These are phyloP conservation scores for Thysanoteuthis rhombus DNA, from an alignment of 2,888 invertebrate genomes.

Conservation along the genomic window DNA sequence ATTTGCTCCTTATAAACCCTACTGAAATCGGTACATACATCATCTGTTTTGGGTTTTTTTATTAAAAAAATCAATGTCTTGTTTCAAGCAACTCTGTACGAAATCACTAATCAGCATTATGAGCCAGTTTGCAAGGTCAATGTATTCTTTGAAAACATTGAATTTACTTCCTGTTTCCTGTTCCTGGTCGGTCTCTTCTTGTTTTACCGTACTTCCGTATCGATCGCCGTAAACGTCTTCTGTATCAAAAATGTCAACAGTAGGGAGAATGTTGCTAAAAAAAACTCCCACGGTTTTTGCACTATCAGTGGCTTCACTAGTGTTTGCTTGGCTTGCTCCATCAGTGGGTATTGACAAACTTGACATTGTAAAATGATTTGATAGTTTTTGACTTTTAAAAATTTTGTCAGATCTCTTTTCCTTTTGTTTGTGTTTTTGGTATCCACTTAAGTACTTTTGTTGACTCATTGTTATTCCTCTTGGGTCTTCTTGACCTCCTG, in stretches of 20 bases:
- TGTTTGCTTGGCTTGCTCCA: background rate
- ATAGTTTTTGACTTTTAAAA: background rate
- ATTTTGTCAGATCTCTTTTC: no score
- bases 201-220: background rate
- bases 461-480: no score
- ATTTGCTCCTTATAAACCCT: background rate
- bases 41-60: background rate
- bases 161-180: slow-evolving; percentile 24
- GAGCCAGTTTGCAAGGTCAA: background rate
- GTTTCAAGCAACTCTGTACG: background rate
- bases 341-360: background rate
- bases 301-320: background rate
- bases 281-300: background rate
- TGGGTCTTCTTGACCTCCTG: no score
- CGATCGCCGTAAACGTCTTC: background rate
- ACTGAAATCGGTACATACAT: background rate
- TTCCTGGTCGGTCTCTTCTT: background rate
- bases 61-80: background rate
- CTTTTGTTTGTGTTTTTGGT: no score
- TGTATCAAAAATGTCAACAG: background rate
- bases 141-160: slow-evolving; percentile 29
- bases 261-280: background rate
- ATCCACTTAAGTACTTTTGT: no score
- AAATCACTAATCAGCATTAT: slow-evolving; percentile 18
- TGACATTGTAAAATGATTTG: background rate